These are phyloP conservation scores for Syngnathus acus DNA, from an alignment of 2,797 vertebrate species.

Conservation along the genomic window DNA sequence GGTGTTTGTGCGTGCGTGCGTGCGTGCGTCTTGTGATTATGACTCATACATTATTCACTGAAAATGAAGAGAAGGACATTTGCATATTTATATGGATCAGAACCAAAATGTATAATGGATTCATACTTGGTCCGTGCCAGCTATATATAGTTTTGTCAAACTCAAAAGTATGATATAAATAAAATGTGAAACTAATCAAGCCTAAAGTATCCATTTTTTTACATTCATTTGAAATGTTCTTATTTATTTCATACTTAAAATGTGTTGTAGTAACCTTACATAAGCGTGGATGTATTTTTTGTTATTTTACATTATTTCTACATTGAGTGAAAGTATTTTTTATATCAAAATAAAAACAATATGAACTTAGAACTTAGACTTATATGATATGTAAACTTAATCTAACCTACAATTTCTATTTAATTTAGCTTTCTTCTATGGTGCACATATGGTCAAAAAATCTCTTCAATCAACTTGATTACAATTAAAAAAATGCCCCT, in stretches of 20 bases:
- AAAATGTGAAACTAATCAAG: no score
- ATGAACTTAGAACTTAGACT: no score
- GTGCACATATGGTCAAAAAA: no score
- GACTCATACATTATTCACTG: conserved; percentile 3
- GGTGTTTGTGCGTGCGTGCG: background rate
- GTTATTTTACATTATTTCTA: no score
- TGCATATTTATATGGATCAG: conserved; percentile 5
- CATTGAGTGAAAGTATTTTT: background rate
- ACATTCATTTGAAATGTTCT: background rate
- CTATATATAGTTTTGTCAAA: background rate
- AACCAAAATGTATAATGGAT: conserved; percentile 1
- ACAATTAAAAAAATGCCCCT: no score
- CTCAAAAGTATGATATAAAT: background rate
- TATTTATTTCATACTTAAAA: background rate
- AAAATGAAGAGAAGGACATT: background rate
- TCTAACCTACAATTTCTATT: no score
- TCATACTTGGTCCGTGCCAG: background rate
- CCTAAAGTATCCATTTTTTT: no score
- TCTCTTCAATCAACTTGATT: no score
- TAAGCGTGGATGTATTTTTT: no score
- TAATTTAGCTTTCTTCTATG: no score
- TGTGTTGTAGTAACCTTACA: no score
- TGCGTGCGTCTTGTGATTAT: background rate
- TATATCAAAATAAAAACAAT: background rate
- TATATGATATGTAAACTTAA: background rate